A percentile compares a stretch with the other conserved stretches of the same genome.
phyloP scores from a whole-genome alignment of 2,888 invertebrate species.

The Rhodophaea formosa region DNA sequence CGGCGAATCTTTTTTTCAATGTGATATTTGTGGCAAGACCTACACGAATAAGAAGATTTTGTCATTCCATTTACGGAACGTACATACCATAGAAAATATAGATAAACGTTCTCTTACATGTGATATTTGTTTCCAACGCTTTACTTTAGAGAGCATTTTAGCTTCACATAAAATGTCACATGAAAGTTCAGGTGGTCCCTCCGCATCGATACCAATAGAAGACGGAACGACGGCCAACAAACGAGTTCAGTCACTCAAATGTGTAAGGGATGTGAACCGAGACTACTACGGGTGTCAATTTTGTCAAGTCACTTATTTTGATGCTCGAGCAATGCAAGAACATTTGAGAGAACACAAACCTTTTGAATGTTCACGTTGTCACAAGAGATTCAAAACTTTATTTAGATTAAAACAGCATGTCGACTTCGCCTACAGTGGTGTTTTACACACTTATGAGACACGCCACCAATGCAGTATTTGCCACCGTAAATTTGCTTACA shows the following conservation, averaged over 20 bases:
- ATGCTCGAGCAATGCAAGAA: conserved; percentile 2
- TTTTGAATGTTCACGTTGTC: background rate
- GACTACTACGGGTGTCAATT: background rate
- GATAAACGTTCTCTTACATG: too few relatives aligned
- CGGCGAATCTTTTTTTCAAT: too few relatives aligned
- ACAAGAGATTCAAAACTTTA: background rate
- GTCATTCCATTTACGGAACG: too few relatives aligned
- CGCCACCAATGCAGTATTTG: conserved; percentile 14
- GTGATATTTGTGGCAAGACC: too few relatives aligned
- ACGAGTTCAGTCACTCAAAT: conserved; percentile 1
- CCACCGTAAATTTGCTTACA: background rate
- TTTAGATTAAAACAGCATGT: background rate
- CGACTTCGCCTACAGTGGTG: background rate
- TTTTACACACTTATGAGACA: conserved; percentile 24
- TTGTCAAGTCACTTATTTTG: background rate
- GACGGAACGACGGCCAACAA: conserved; percentile 1
- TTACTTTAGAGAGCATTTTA: too few relatives aligned
- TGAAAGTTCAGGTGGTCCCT: background rate
- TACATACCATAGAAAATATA: too few relatives aligned
- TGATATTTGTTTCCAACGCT: too few relatives aligned
- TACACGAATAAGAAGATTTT: too few relatives aligned
- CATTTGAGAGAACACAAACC: conserved; percentile 5
- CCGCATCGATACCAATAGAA: background rate
- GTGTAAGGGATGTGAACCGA: background rate
- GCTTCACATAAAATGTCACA: background rate